phyloP scores from a whole-genome alignment of 2,113 vertebrate genomes.

The Alosa alosa region DNA sequence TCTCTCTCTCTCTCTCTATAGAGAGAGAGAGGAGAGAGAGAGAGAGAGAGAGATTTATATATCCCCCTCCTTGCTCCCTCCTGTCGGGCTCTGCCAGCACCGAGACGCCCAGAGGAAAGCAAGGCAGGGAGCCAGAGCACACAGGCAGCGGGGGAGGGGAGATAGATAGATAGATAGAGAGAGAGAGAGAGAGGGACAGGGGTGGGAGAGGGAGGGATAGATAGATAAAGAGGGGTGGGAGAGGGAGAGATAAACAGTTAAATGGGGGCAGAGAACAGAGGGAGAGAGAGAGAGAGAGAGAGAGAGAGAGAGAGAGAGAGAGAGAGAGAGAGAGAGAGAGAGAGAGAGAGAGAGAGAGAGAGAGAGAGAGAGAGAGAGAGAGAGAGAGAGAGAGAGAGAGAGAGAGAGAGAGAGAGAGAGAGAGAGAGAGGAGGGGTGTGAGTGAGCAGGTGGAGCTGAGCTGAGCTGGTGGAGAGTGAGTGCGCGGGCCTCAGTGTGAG shows the following conservation, averaged over 20 bases:
- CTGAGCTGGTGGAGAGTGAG: not conserved
- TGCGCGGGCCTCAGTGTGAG: not conserved
- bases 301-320: not conserved
- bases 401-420: not conserved
- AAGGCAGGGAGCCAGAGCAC: not conserved
- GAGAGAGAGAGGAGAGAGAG: too few species aligned
- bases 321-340: not conserved
- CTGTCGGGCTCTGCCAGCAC: not conserved
- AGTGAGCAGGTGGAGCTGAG: not conserved
- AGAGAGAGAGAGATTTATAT: too few species aligned
- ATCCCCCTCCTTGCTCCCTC: not conserved
- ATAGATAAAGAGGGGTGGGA: not conserved
- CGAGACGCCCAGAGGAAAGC: slow-evolving; percentile 22
- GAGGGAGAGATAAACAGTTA: not conserved
- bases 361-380: not conserved
- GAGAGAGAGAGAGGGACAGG: not conserved
- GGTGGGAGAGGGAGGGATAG: too few species aligned
- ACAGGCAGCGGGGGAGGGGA: too few species aligned
- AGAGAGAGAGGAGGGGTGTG: not conserved
- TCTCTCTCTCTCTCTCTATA: not conserved
- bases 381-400: not conserved
- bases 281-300: too few species aligned
- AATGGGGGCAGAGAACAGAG: not conserved
- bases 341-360: not conserved
- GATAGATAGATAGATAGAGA: not conserved